phyloP scores from a whole-genome alignment of 2,888 invertebrate species.

The Pandemis heparana region DNA sequence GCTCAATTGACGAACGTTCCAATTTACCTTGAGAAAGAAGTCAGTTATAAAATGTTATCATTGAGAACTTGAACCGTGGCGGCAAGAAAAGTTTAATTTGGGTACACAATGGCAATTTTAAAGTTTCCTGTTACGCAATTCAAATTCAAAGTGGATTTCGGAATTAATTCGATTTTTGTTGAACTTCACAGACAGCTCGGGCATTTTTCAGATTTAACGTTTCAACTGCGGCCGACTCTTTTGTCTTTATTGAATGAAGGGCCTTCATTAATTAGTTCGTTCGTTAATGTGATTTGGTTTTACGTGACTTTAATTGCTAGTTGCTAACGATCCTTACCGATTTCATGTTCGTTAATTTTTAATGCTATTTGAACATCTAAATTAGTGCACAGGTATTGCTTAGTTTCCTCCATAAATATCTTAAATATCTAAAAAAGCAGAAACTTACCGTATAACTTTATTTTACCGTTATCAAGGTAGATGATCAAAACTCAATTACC shows the following conservation, averaged over 20 bases:
- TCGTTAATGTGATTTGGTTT: slow-evolving; percentile 47
- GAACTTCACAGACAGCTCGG: slow-evolving; percentile 66
- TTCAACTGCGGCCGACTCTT: slow-evolving; percentile 56
- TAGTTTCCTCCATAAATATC: too few species aligned
- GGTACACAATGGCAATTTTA: slow-evolving; percentile 74
- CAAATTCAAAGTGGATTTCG: slow-evolving; percentile 73
- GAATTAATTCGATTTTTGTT: slow-evolving; percentile 76
- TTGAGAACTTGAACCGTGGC: slow-evolving; percentile 57
- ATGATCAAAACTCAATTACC: too few species aligned
- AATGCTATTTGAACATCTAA: too few species aligned
- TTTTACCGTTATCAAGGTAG: too few species aligned
- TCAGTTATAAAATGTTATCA: slow-evolving; percentile 53
- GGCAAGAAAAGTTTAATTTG: slow-evolving; percentile 67
- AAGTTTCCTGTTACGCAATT: slow-evolving; percentile 71
- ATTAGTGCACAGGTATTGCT: too few species aligned
- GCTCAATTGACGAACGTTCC: slow-evolving; percentile 34
- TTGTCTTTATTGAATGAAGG: slow-evolving; percentile 55
- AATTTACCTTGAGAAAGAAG: slow-evolving; percentile 49
- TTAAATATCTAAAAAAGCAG: too few species aligned
- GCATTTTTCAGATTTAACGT: slow-evolving; percentile 63
- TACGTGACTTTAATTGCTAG: slow-evolving; percentile 25
- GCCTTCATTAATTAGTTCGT: slow-evolving; percentile 49
- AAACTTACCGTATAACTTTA: too few species aligned
- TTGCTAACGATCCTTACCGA: slow-evolving; percentile 32
- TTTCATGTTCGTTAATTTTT: slow-evolving; percentile 11